Percentiles rank a stretch among this genome's conserved stretches.
Conservation (phyloP, 2,113 vertebrate genomes). For the Colinus virginianus region DNA sequence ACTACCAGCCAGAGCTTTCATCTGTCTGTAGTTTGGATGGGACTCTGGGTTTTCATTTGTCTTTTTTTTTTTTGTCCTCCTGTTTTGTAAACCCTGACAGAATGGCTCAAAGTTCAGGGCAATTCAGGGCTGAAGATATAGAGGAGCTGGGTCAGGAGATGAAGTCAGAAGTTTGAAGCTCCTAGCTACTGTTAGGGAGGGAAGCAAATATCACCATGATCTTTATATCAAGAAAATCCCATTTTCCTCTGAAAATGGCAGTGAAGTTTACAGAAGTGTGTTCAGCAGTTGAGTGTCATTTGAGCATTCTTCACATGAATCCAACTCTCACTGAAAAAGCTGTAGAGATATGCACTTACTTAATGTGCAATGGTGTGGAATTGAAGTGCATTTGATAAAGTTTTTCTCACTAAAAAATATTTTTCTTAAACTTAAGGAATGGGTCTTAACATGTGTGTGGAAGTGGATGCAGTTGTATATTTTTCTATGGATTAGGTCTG, state of each 20-base stretch:
- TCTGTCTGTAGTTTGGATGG: not conserved
- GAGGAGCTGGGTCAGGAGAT: not conserved
- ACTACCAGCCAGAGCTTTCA: not conserved
- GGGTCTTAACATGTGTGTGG: not conserved
- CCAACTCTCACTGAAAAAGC: not conserved
- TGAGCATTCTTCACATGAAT: not conserved
- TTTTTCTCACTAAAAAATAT: not conserved
- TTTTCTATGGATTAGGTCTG: not conserved
- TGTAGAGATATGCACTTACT: not conserved
- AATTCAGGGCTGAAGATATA: not conserved
- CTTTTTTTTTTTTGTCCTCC: not conserved
- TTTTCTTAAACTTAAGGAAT: not conserved
- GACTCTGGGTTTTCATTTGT: fast-evolving
- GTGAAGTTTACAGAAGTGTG: not conserved
- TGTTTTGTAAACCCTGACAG: not conserved
- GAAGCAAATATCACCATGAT: not conserved
- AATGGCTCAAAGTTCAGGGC: not conserved
- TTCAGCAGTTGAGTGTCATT: not conserved
- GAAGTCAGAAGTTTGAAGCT: not conserved
- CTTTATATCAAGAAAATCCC: not conserved
- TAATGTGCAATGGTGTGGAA: not conserved
- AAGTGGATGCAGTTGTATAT: not conserved
- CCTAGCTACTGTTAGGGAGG: not conserved
- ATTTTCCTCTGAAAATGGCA: not conserved
- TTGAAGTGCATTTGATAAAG: not conserved